Percentiles rank a stretch among this genome's conserved stretches.
Conservation (phyloP, 2,113 vertebrate genomes). For the Otis tarda region DNA sequence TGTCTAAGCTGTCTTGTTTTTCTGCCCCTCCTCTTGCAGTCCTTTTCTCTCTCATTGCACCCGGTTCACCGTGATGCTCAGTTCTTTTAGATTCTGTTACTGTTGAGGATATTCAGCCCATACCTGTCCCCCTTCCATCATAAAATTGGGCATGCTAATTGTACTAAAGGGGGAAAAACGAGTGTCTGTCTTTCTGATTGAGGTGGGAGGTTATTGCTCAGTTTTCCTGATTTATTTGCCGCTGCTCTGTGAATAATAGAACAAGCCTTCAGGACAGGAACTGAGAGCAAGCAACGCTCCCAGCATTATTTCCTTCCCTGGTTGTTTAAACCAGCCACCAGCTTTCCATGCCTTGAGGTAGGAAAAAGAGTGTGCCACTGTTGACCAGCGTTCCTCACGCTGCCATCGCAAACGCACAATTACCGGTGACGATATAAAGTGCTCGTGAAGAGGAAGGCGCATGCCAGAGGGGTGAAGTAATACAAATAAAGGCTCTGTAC, state of each 20-base stretch:
- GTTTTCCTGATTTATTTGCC: constrained; percentile 3
- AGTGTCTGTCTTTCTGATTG: neutral
- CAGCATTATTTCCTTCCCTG: constrained; percentile 49
- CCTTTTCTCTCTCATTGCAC: neutral
- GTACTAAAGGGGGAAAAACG: neutral
- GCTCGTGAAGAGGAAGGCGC: neutral
- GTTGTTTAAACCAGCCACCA: constrained; percentile 24
- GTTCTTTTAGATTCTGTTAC: neutral
- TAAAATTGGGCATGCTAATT: neutral
- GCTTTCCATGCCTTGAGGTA: constrained; percentile 53
- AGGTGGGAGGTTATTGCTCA: constrained; percentile 2
- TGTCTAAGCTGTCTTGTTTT: neutral
- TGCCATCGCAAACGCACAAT: neutral
- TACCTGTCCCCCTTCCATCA: neutral
- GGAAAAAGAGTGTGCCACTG: neutral
- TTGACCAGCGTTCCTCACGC: neutral
- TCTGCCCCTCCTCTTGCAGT: neutral
- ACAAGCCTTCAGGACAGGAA: constrained; percentile 61
- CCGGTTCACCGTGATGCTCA: neutral
- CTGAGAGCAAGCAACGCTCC: neutral
- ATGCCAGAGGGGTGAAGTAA: neutral
- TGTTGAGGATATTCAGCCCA: neutral
- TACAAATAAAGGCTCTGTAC: neutral
- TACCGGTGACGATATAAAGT: neutral
- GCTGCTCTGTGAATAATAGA: constrained; percentile 7